These are phyloP conservation scores for Neofelis nebulosa DNA, from an alignment of 2,113 vertebrate genomes.

Conservation along the genomic window DNA sequence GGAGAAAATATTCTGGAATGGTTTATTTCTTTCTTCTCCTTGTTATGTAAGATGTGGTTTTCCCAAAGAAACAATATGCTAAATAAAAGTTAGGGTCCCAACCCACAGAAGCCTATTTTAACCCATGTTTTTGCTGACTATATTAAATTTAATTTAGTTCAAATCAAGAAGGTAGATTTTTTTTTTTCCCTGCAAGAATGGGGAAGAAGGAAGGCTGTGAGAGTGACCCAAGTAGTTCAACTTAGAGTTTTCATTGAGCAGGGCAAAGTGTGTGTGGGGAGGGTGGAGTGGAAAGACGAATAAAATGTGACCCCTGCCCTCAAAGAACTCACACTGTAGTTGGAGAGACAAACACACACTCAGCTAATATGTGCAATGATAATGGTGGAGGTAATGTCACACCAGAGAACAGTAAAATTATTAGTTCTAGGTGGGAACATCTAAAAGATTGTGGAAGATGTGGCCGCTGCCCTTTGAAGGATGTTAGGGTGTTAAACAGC, in stretches of 20 bases:
- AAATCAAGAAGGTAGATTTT: background rate
- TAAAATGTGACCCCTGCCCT: background rate
- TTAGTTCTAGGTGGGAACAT: background rate
- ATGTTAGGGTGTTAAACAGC: background rate
- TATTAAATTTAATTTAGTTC: slow-evolving; percentile 29
- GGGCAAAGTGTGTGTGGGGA: background rate
- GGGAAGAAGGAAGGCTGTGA: background rate
- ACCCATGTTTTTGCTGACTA: background rate
- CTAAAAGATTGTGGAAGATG: background rate
- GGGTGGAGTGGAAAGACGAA: background rate
- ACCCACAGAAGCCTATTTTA: slow-evolving; percentile 51
- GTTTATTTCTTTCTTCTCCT: slow-evolving; percentile 26
- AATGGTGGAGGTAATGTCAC: background rate
- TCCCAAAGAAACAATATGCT: slow-evolving; percentile 15
- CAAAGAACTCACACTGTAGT: background rate
- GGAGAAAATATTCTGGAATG: slow-evolving; percentile 1
- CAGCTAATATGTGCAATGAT: background rate
- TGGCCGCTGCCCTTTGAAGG: background rate
- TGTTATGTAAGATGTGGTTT: slow-evolving; percentile 37
- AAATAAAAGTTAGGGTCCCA: slow-evolving; percentile 3
- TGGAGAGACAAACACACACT: background rate
- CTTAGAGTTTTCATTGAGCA: slow-evolving; percentile 43
- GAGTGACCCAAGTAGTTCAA: background rate
- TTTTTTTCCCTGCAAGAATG: background rate
- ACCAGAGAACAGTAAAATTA: background rate